Conservation (phyloP, 2,888 invertebrate species). For the Lycophotia porphyrea region DNA sequence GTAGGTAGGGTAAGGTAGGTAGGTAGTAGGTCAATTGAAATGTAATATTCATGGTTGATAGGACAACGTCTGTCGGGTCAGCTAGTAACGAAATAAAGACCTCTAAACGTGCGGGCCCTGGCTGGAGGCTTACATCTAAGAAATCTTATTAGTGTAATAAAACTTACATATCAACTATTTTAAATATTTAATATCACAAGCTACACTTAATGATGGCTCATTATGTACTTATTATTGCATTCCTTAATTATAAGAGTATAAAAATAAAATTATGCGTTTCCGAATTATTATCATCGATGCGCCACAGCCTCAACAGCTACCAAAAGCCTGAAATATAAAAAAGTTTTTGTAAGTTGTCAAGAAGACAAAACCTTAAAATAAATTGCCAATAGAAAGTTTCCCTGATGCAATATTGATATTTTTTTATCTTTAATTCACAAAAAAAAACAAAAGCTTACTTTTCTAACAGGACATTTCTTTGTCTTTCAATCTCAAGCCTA, state of each 20-base stretch:
- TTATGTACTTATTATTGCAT: conserved; percentile 46
- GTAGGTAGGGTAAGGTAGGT: no score
- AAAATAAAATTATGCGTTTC: conserved; percentile 52
- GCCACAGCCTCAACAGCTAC: conserved; percentile 78
- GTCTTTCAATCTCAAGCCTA: conserved; percentile 79
- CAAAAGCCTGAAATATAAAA: conserved; percentile 70
- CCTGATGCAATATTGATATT: neutral
- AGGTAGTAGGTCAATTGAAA: no score
- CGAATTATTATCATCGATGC: conserved; percentile 52
- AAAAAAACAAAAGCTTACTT: conserved; percentile 70
- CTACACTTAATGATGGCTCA: conserved; percentile 45
- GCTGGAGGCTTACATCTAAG: no score
- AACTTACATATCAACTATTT: conserved; percentile 23
- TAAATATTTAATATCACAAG: conserved; percentile 69
- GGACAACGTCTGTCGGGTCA: no score
- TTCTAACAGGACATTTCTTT: conserved; percentile 78
- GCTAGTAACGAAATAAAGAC: no score
- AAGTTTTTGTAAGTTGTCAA: neutral
- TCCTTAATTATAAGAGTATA: conserved; percentile 38
- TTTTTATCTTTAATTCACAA: neutral
- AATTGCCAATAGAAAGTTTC: neutral
- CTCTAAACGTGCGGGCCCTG: no score
- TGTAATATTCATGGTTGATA: no score
- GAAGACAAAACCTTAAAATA: neutral
- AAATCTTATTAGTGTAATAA: neutral